phyloP scores from a whole-genome alignment of 37 sponge, comb jelly and placozoan species.

The Petrosia ficiformis region DNA sequence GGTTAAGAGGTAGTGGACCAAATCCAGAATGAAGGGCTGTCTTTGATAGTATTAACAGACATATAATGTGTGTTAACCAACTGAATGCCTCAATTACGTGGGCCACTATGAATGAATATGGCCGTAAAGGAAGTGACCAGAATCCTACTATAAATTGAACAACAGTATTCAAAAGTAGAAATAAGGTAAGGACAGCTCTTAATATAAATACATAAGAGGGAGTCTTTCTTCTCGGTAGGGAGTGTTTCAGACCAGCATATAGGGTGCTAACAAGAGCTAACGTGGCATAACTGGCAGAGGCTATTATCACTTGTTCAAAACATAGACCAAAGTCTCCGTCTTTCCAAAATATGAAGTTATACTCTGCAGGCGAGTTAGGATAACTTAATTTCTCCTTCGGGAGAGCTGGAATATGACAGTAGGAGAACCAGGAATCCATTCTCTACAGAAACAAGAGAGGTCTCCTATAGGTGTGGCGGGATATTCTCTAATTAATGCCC shows the following conservation, averaged over 20 bases:
- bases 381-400: too few relatives aligned
- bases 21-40: slow-evolving; percentile 45
- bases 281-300: slow-evolving; percentile 2
- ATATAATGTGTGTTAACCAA: slow-evolving; percentile 36
- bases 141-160: slow-evolving; percentile 28
- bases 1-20: slow-evolving; percentile 57
- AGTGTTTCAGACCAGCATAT: slow-evolving; percentile 31
- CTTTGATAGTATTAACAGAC: slow-evolving; percentile 18
- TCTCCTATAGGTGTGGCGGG: too few relatives aligned
- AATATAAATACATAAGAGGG: slow-evolving; percentile 16
- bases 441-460: too few relatives aligned
- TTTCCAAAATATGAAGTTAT: slow-evolving; percentile 49
- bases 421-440: neutral
- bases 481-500: too few relatives aligned
- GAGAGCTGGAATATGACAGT: neutral
- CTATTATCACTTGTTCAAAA: slow-evolving; percentile 46
- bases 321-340: slow-evolving; percentile 60
- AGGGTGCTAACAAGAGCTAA: slow-evolving; percentile 48
- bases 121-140: slow-evolving; percentile 15
- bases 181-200: slow-evolving; percentile 17
- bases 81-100: slow-evolving; percentile 9
- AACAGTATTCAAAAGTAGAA: slow-evolving; percentile 8
- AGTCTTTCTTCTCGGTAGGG: slow-evolving; percentile 24
- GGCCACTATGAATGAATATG: slow-evolving; percentile 38
- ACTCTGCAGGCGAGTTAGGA: neutral